A percentile compares a stretch with the other conserved stretches of the same genome.
These are phyloP conservation scores for Ovis canadensis DNA, from an alignment of 2,113 vertebrate species.

Conservation along the genomic window DNA sequence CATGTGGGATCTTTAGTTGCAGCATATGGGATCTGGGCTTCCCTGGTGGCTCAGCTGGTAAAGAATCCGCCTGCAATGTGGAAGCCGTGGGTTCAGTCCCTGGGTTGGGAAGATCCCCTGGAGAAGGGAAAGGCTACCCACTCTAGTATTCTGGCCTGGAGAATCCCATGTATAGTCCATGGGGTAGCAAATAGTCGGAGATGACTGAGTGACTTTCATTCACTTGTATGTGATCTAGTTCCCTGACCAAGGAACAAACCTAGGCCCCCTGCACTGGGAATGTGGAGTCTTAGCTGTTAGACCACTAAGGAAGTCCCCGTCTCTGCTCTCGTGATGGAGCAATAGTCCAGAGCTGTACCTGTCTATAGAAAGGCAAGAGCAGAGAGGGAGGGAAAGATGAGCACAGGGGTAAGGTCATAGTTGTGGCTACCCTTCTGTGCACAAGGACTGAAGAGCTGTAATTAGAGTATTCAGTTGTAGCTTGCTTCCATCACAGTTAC, in stretches of 20 bases:
- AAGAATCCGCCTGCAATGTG: background rate
- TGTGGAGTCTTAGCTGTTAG: background rate
- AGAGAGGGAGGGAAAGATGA: background rate
- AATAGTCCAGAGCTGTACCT: background rate
- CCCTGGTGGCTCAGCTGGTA: background rate
- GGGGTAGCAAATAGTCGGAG: background rate
- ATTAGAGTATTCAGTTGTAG: background rate
- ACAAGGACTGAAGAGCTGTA: background rate
- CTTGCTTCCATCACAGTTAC: background rate
- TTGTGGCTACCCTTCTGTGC: background rate
- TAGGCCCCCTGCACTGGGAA: background rate
- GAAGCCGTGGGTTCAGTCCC: background rate
- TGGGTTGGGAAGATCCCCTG: background rate
- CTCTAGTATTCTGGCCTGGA: background rate
- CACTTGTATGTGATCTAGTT: background rate
- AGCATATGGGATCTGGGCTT: background rate
- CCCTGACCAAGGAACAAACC: background rate
- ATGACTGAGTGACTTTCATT: background rate
- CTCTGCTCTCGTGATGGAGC: background rate
- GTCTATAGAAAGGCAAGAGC: background rate
- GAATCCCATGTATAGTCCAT: background rate
- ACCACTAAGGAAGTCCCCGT: background rate
- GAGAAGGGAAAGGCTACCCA: background rate
- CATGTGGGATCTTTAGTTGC: background rate
- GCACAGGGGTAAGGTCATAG: background rate